A percentile compares a stretch with the other conserved stretches of the same genome.
phyloP scores from a whole-genome alignment of 2,113 vertebrate genomes.

The Seriola aureovittata region DNA sequence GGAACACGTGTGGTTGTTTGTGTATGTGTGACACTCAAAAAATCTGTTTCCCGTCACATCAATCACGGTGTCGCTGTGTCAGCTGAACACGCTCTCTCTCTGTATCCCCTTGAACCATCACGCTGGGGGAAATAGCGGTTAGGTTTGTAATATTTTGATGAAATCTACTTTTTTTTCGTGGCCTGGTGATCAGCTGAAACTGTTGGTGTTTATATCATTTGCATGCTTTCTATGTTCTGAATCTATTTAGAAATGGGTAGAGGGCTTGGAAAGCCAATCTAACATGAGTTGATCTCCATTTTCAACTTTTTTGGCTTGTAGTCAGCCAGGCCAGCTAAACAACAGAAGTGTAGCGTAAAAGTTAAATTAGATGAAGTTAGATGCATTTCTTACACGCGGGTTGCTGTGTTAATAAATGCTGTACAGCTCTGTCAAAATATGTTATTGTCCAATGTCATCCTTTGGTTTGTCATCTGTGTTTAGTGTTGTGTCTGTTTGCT shows the following conservation, averaged over 20 bases:
- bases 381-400: background rate
- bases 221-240: background rate
- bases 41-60: slow-evolving; percentile 58
- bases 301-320: background rate
- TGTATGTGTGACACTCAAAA: slow-evolving; percentile 26
- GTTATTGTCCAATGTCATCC: too few relatives aligned
- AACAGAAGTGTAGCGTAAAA: background rate
- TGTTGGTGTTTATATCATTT: background rate
- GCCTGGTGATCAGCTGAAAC: background rate
- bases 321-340: background rate
- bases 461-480: background rate
- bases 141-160: slow-evolving; percentile 11
- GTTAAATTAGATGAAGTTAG: background rate
- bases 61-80: slow-evolving; percentile 35
- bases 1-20: slow-evolving; percentile 28
- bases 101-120: background rate
- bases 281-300: background rate
- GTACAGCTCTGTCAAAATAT: too few relatives aligned
- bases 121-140: background rate
- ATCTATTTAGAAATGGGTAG: background rate
- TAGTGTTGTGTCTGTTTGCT: background rate
- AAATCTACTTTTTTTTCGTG: background rate
- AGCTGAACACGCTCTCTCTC: slow-evolving; percentile 20
- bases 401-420: background rate
- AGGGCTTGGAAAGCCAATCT: background rate